Evolutionary conservation across 53 echinoderm and acorn worm genomes (phyloP), one percentile per base, ranked within the genome.

Genomic region (Apostichopus leukothele): DNA sequence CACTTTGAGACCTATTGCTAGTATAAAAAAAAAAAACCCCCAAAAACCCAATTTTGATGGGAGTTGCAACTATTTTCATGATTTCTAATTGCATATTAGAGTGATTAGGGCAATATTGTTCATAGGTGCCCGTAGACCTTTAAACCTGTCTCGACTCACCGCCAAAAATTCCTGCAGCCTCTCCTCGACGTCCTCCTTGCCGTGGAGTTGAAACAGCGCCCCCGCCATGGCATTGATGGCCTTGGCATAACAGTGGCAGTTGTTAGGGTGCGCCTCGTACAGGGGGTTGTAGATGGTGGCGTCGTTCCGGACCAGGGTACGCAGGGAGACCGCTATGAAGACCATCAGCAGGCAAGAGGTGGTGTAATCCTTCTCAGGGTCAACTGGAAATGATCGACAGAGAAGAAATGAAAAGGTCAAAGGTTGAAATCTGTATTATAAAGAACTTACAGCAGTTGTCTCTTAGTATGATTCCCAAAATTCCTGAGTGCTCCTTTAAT

Each of bases 221-320:
- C 95, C 97, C 77, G 98, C 94, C 75, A 98, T 94, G 73, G 95
- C 95, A 59, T 98, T 98, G 92, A 98, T 95, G 54, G 98, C 98
- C 83, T 94, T 93, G 74, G 98, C 95, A 26, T 94, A 93, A 86
- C 98, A 98, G 74, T 98, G 98, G 76, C 98, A 94, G 92, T 98
- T 98, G 92, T 98, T 98, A 4, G 95, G 95, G 60, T 98, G 95
- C 61, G 95, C 98, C 66, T 96, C 96, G 86, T 91, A 79, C 16
- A 21, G 6, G 14, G 91, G 90, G 75, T 90, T 88, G 89, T 90
- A 92, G 74, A 92, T 67, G 26, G 98, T 94, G 23, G 93, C 73
- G 8, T 95, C 98, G 61, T 90, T 95, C 13, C 94, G 90, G 57
- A 92, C 95, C 76, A 95, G 93, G 53, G 90, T 90, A 12, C 93